phyloP scores from a whole-genome alignment of 2,797 vertebrate genomes.

The Aldrovandia affinis region DNA sequence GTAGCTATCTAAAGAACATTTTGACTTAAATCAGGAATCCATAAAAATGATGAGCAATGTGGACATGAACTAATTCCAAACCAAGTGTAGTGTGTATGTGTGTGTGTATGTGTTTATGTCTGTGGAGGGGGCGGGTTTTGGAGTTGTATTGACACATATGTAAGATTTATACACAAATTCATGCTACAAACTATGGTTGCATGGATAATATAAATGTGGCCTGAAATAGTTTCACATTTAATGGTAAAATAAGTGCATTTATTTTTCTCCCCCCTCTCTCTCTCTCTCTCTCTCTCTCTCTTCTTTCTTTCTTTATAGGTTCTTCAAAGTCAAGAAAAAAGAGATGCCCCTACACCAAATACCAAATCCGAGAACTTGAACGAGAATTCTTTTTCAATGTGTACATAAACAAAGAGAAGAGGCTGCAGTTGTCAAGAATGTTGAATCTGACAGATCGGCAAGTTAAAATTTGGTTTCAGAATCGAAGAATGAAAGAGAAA shows the following conservation, averaged over 20 bases:
- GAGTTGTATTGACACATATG: neutral
- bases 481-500: conserved; percentile 99
- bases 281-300: neutral
- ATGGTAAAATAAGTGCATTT: neutral
- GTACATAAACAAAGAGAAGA: conserved; percentile 99
- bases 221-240: neutral
- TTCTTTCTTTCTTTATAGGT: conserved; percentile 60
- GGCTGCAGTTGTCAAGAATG: conserved; percentile 95
- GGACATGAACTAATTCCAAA: neutral
- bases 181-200: neutral
- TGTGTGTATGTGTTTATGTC: neutral
- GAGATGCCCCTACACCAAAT: conserved; percentile 96
- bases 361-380: conserved; percentile 99
- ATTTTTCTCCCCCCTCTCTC: neutral
- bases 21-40: neutral
- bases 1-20: neutral
- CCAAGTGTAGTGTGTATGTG: conserved; percentile 20
- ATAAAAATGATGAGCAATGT: neutral
- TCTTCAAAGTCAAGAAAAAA: conserved; percentile 94
- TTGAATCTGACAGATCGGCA: conserved; percentile 96
- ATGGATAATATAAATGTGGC: neutral
- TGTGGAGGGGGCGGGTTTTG: conserved; percentile 2
- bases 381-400: conserved; percentile 99
- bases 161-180: conserved; percentile 10
- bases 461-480: conserved; percentile 99